Evolutionary conservation across 2,888 invertebrate genomes (phyloP), one percentile per base, ranked within the genome.

Genomic region (Arenicola marina): DNA sequence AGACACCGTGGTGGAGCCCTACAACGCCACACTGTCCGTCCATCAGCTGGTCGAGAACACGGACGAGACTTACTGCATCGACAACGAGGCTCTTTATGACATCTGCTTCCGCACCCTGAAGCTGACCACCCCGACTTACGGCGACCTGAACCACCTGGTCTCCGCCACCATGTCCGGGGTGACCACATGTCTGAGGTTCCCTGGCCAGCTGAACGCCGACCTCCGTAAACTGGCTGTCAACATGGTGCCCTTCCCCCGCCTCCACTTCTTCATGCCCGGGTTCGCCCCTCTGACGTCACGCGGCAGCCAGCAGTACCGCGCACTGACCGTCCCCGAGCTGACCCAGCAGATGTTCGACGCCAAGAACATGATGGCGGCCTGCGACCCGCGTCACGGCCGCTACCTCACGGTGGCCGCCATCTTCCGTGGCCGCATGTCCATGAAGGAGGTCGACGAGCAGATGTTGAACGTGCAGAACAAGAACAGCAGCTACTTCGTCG

Each of bases 61-160:
- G n/a, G 85, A 85, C 64, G 83, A 84, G 71, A 85, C 84, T 1
- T 87, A 82, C 78, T 86, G 86, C 74, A 86, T 86, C 67, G 86
- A 86, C 77, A 87, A 85, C 75, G 93, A 93, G 81, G 93, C 92
- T 56, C 86, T 93, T 15, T 93, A 93, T 84, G 92, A 93, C 78
- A 93, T 93, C 76, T 93, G 93, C 86, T 93, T 92, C 86, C 88
- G 93, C 76, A 93, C 92, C 21, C 86, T 93, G 68, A 87, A 87
- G 74, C 78, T 87, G 62, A 80, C 76, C 55, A 78, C 78, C 77
- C 94, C 94, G 24, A 91, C 92, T 56, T 95, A 95, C 80, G 92
- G 92, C 56, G 94, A 95, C 83, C 66, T 81, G 55, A 80, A 80
- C 67, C 81, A 82, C 65, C 72, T 82, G n/a, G 85, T 85, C 0